Evolutionary conservation across 2,888 invertebrate species (phyloP).

Genomic region (Pristionchus fissidentatus): DNA sequence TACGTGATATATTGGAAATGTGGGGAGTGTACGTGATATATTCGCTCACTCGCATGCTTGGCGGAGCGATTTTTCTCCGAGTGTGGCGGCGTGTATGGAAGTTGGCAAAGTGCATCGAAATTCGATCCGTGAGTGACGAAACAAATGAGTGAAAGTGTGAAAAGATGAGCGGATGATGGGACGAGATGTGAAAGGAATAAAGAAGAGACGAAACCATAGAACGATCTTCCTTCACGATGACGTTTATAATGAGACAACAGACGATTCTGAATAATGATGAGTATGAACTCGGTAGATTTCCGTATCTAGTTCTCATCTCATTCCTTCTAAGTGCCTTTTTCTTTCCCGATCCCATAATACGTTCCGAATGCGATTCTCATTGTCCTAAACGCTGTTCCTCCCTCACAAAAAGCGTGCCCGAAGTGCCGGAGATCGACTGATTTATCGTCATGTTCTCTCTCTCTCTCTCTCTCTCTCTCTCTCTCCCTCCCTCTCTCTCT

Average conservation of each 20-base stretch:
- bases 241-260: too few species aligned
- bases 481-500: conserved; percentile 8
- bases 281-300: background rate
- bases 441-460: background rate
- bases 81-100: too few species aligned
- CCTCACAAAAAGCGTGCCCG: conserved; percentile 5
- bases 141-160: background rate
- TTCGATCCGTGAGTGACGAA: background rate
- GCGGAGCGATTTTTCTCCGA: too few species aligned
- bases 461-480: conserved; percentile 23
- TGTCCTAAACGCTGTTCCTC: background rate
- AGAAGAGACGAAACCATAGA: background rate
- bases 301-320: background rate
- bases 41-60: too few species aligned
- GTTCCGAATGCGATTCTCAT: background rate
- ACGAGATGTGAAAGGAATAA: too few species aligned
- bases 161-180: background rate
- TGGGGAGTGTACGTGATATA: too few species aligned
- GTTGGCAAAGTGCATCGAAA: background rate
- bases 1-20: too few species aligned
- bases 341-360: background rate
- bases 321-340: background rate
- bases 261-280: background rate
- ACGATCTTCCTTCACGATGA: too few species aligned
- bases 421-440: background rate